These are phyloP conservation scores for Leptopilina myrica DNA, from an alignment of 2,888 invertebrate species.

Conservation along the genomic window DNA sequence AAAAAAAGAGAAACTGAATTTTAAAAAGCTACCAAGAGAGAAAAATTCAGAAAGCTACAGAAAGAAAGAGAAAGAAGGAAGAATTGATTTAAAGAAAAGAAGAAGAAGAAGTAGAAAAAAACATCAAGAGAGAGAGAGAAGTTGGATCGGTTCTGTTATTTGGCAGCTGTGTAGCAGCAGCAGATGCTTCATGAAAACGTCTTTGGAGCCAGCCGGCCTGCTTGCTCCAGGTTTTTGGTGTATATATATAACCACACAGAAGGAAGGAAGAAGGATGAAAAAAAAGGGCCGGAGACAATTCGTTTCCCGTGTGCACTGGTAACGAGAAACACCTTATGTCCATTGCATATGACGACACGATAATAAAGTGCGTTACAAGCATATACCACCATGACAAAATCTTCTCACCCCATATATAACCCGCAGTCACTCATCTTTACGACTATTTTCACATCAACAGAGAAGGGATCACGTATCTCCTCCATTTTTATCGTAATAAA, in stretches of 20 bases:
- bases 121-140: slow-evolving; percentile 9
- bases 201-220: slow-evolving; percentile 69
- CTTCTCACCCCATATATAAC: background rate
- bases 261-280: slow-evolving; percentile 21
- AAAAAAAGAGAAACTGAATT: slow-evolving; percentile 3
- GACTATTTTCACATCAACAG: no score
- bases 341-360: slow-evolving; percentile 16
- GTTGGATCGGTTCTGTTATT: slow-evolving; percentile 55
- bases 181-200: slow-evolving; percentile 73
- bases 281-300: slow-evolving; percentile 45
- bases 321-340: slow-evolving; percentile 44
- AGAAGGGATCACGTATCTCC: no score
- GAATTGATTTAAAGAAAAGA: background rate
- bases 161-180: slow-evolving; percentile 56
- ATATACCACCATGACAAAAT: slow-evolving; percentile 13
- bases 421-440: background rate
- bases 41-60: slow-evolving; percentile 36
- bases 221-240: slow-evolving; percentile 53
- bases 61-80: slow-evolving; percentile 39
- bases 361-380: slow-evolving; percentile 10
- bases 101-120: background rate
- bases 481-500: no score
- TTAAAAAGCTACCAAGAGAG: slow-evolving; percentile 4
- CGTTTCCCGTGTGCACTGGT: slow-evolving; percentile 41
- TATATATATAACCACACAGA: slow-evolving; percentile 47